Evolutionary conservation across 2,888 invertebrate species (phyloP), one percentile per base, ranked within the genome.

Genomic region (Conus canariensis): DNA sequence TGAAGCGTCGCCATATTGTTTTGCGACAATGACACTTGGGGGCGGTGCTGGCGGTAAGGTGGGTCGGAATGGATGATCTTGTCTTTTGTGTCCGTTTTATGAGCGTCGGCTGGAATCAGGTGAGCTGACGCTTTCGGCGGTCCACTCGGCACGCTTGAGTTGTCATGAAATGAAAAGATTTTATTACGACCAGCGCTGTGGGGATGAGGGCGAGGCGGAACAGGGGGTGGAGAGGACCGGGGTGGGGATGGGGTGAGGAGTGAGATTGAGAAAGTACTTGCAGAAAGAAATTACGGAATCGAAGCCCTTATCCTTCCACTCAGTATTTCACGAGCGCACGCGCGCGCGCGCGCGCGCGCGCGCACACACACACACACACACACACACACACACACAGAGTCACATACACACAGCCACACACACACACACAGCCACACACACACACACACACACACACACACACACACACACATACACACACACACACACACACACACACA

Each of bases 1-100:
- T 30, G 77, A 30, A 80, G 77, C 77, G 77, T 25, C 30, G 77
- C 77, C 77, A 80, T 80, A 80, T 80, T 80, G 77, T 45, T 80
- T 30, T 12, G 30, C 10, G 77, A 80, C 30, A 22, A 30, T 30
- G n/a, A n/a, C n/a, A n/a, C 10, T 10, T 12, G 16, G 30, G 77
- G 8, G 77, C 7, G 30, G 25, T 16, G 30, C 19, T n/a, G 74
- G 16, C 74, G 14, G 10, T 16, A 10, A 16, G 16, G 30, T 10
- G 12, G 77, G 10, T 30, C 7, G 14, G 77, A 30, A 30, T 80
- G 16, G 77, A 80, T 45, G 77, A 12, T 30, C 4, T 30, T 30
- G 77, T 45, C 77, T 30, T 30, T 14, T 30, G 77, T 80, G 14
- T 10, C 77, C 10, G 14, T 80, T 80, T 80, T 80, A 80, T 45